Base-by-base conservation (phyloP, 2,113 vertebrate genomes). In the Ifrita kowaldi region DNA sequence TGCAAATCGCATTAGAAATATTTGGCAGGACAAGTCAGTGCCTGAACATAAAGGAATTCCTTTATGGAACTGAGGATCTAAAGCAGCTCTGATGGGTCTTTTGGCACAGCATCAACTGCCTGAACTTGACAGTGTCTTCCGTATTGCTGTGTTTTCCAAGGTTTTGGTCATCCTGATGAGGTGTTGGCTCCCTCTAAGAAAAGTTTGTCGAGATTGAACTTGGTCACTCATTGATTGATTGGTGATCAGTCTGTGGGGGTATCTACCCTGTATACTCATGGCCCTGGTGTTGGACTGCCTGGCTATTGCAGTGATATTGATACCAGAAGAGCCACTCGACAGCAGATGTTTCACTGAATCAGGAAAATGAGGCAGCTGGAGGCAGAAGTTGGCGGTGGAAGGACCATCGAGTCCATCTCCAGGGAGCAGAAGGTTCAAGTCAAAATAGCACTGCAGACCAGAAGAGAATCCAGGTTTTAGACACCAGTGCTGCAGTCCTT, bases 21-120 rank as follows among this genome's bases (percentile, higher is more conserved):
- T 63, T 96, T 97, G 95, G 84, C 96, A 93, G 90, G 79, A 60
- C 94, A 67, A 87, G 91, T 95, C 77, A 49, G 32, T 81, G 71
- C 91, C 76, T 97, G 94, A 97, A 88, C 37, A 24, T 87, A 91
- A 94, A 96, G 74, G 75, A 91, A 92, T 96, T 91, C 82, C 75
- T n/a, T n/a, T n/a, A n/a, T n/a, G n/a, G n/a, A n/a, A n/a, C n/a
- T 65, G 84, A 95, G 77, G 53, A 84, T 68, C 84, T 67, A 49
- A n/a, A 82, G 76, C 49, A 87, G 50, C 70, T 89, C 50, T 62
- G 41, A 63, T 57, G 84, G 71, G 62, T 73, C 47, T 94, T 84
- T 75, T 84, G 90, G 89, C 82, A 52, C 4, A 3, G 30, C 44
- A 68, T 68, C 6, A 33, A 22, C 53, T 13, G 5, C 69, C 60